A percentile compares a stretch with the other conserved stretches of the same genome.
These are phyloP conservation scores for Noctua janthe DNA, from an alignment of 2,888 invertebrate species.

Conservation along the genomic window DNA sequence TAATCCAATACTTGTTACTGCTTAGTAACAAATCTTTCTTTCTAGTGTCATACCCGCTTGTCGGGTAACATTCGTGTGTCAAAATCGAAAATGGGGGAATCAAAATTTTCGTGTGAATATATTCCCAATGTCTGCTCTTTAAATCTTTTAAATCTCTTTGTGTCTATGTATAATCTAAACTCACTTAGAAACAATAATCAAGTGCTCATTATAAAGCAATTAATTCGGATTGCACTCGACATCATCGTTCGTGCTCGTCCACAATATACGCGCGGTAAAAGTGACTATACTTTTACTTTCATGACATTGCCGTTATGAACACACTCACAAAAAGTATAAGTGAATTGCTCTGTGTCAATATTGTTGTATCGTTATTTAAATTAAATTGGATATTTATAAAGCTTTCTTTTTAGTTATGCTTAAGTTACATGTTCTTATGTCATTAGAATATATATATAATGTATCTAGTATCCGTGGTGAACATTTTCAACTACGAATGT, in stretches of 20 bases:
- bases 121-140: too few relatives aligned
- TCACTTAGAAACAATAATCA: conserved; percentile 9
- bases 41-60: too few relatives aligned
- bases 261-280: conserved; percentile 63
- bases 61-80: too few relatives aligned
- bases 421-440: not conserved
- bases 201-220: conserved; percentile 48
- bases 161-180: not conserved
- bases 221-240: conserved; percentile 52
- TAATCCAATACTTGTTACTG: too few relatives aligned
- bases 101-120: too few relatives aligned
- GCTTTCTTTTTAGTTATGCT: conserved; percentile 13
- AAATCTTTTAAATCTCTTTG: too few relatives aligned
- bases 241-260: conserved; percentile 42
- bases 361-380: conserved; percentile 20
- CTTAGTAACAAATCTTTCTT: too few relatives aligned
- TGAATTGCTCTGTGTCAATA: conserved; percentile 31
- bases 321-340: conserved; percentile 53
- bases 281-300: conserved; percentile 77
- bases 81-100: too few relatives aligned
- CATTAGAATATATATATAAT: not conserved
- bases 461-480: not conserved
- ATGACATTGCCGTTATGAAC: conserved; percentile 52
- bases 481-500: not conserved
- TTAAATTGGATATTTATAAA: conserved; percentile 16